Evolutionary conservation across 2,797 vertebrate species (phyloP), one percentile per base, ranked within the genome.

Genomic region (Esox masquinongy): DNA sequence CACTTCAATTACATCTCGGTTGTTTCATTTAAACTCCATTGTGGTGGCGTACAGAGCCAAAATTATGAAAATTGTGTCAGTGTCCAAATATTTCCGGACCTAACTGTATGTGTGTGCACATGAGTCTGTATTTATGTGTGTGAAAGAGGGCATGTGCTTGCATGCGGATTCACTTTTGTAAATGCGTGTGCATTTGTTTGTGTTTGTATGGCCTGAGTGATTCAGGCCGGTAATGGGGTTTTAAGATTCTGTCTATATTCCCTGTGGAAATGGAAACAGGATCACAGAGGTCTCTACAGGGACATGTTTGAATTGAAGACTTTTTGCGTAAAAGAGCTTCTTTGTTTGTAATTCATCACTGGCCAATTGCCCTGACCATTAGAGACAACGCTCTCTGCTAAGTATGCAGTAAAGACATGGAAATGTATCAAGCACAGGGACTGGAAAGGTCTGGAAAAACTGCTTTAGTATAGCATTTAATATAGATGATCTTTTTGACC

Each of bases 141-240:
- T 43, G 39, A 43, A 7, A 43, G 9, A 43, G 39, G 2, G 39
- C 5, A 43, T 6, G 9, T 4, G 39, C 39, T 43, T 43, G 39
- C 39, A 43, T 43, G 9, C 5, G 39, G 39, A 4, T 43, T 6
- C 39, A 43, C 9, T 43, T 43, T 6, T 43, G 39, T 43, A 43
- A 7, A 43, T 53, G 51, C 51, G 5, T 19, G 17, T 53, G 51
- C 51, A 53, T 53, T n/a, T 53, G 17, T 17, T 17, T 16, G 19
- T 53, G 51, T 56, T 70, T 66, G 50, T 51, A 4, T 8, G 34
- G 29, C 39, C 31, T 16, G 63, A 82, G 82, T 82, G 83, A 77
- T 90, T 84, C 84, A 82, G 87, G 67, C 80, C 72, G 47, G 82
- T 83, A 85, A 84, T 83, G 81, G 85, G 0, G 79, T 78, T 87